A percentile compares a stretch with the other conserved stretches of the same genome.
Conservation (phyloP, 2,888 invertebrate species). For the Dysmachus trigonus region DNA sequence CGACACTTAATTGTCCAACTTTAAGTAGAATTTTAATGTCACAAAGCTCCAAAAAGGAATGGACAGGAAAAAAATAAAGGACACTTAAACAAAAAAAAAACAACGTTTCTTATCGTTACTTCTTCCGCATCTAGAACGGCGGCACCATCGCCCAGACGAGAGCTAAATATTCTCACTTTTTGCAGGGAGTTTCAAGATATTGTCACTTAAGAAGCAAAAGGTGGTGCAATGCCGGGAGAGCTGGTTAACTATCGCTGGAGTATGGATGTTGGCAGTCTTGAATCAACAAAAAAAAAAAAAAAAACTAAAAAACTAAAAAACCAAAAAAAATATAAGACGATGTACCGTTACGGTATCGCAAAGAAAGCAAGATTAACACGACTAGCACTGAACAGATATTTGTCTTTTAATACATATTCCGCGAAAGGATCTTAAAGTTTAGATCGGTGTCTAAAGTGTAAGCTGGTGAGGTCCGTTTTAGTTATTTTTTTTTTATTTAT, state of each 20-base stretch:
- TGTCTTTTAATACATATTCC: constrained; percentile 6
- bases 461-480: background rate
- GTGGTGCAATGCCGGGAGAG: background rate
- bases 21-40: background rate
- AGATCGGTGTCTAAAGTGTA: background rate
- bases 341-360: constrained; percentile 34
- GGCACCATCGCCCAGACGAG: background rate
- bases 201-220: background rate
- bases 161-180: constrained; percentile 24
- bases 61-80: background rate
- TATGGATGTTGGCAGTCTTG: background rate
- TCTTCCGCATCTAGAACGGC: background rate
- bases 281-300: constrained; percentile 3
- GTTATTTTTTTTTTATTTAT: too few species aligned
- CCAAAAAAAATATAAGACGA: too few species aligned
- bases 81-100: background rate
- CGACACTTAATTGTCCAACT: background rate
- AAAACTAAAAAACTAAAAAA: too few species aligned
- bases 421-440: background rate
- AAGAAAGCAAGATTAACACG: constrained; percentile 34
- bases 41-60: background rate
- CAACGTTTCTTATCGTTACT: background rate
- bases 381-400: background rate
- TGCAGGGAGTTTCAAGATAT: background rate
- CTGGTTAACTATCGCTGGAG: background rate